These are phyloP conservation scores for Rhinopomastus cyanomelas DNA, from an alignment of 2,113 vertebrate genomes.

Conservation along the genomic window DNA sequence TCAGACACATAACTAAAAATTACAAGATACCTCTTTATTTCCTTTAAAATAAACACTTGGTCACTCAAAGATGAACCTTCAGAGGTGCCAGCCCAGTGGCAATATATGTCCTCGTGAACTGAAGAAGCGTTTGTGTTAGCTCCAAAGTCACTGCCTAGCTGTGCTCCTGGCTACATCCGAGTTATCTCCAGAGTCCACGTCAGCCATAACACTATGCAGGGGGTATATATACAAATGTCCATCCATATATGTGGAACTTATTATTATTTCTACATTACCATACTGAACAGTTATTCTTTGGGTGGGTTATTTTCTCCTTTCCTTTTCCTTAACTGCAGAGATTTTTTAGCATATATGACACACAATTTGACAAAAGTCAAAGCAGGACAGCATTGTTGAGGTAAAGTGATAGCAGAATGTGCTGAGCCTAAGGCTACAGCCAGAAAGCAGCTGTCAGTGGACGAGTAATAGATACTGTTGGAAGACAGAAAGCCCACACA, in stretches of 20 bases:
- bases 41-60: background rate
- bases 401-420: constrained; percentile 1
- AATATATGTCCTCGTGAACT: background rate
- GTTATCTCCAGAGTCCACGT: background rate
- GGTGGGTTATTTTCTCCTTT: background rate
- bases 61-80: background rate
- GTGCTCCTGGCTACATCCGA: background rate
- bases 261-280: background rate
- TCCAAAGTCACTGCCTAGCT: background rate
- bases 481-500: background rate
- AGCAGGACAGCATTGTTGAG: background rate
- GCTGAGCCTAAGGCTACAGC: constrained; percentile 25
- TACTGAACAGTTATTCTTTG: background rate
- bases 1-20: rapidly evolving
- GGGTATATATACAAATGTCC: background rate
- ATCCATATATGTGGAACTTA: background rate
- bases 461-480: background rate
- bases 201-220: background rate
- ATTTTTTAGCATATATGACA: constrained; percentile 26
- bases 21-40: rapidly evolving
- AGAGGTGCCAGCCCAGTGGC: background rate
- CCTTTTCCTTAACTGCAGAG: background rate
- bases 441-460: constrained; percentile 39
- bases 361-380: constrained; percentile 41
- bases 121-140: background rate